phyloP scores from a whole-genome alignment of 92 coral and sea anemone genomes.

The Virgularia gustaviana region DNA sequence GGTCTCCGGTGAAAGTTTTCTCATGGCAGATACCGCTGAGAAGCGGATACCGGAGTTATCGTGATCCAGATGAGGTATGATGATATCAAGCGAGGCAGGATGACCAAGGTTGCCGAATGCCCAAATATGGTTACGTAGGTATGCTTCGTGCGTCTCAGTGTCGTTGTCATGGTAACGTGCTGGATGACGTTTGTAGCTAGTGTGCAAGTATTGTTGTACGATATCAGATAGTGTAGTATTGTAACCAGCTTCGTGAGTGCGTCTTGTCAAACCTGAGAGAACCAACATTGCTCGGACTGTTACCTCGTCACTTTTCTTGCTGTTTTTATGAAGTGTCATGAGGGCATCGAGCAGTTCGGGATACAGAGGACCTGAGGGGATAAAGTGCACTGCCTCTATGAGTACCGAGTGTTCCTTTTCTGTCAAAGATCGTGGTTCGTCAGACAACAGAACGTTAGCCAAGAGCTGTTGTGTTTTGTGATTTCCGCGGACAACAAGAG shows the following conservation, averaged over 20 bases:
- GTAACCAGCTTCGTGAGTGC: slow-evolving; percentile 64
- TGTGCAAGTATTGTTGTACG: slow-evolving; percentile 57
- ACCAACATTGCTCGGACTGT: slow-evolving; percentile 71
- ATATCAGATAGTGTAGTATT: slow-evolving; percentile 57
- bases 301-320: slow-evolving; percentile 43
- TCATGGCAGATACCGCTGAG: slow-evolving; percentile 77
- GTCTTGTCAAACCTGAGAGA: slow-evolving; percentile 58
- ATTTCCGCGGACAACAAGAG: slow-evolving; percentile 64
- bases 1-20: slow-evolving; percentile 61
- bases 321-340: slow-evolving; percentile 34
- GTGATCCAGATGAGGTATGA: slow-evolving; percentile 67
- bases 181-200: slow-evolving; percentile 68
- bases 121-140: slow-evolving; percentile 80
- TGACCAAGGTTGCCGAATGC: slow-evolving; percentile 89
- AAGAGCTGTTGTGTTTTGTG: slow-evolving; percentile 57
- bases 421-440: slow-evolving; percentile 56
- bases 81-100: slow-evolving; percentile 52
- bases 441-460: slow-evolving; percentile 56
- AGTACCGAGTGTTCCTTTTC: slow-evolving; percentile 61
- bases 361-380: slow-evolving; percentile 78
- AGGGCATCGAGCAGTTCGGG: slow-evolving; percentile 59
- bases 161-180: slow-evolving; percentile 48
- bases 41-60: slow-evolving; percentile 75
- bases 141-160: slow-evolving; percentile 59
- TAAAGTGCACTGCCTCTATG: slow-evolving; percentile 56